Evolutionary conservation across 2,797 vertebrate genomes (phyloP), one percentile per base, ranked within the genome.

Genomic region (Pseudotriccus pelzelni): DNA sequence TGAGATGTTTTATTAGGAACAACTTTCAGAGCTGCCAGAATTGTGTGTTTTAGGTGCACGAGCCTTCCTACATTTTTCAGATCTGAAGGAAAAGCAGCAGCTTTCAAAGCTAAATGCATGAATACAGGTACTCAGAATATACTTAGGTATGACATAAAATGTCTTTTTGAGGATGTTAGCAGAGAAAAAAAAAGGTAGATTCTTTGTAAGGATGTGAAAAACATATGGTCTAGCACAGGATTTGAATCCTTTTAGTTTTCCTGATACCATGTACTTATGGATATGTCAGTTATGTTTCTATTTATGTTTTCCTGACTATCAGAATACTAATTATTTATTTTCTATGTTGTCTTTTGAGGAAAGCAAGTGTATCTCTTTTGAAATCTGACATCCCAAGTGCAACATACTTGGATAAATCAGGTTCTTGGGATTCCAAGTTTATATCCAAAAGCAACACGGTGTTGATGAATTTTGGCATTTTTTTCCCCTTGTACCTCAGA

Each of bases 131-230:
- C n/a, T 89, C 28, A 64, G 66, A 30, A 30, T 34, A 4, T 3
- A 41, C 34, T 27, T n/a, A 49, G 25, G 5, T 22, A 30, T 21
- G 27, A 15, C 20, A 43, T 68, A 46, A 50, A 62, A 16, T 63
- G 44, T 4, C 16, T 37, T 37, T 73, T 67, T 70, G 39, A 43
- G 47, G 47, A n/a, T 0, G 0, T 43, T 64, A 44, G 1, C 3
- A 74, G 56, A 62, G 22, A 55, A 49, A 55, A 12, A 28, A 67
- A 6, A 56, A 41, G 20, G 20, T n/a, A 39, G 12, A 56, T 60
- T 81, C 49, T 84, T 66, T 72, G 23, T 55, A 66, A 75, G 62
- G 46, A 14, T 13, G 5, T 84, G 55, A 72, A 56, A 66, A 79
- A 72, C 27, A 17, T 24, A 17, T 34, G 60, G 47, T 50, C 27